Evolutionary conservation across 2,888 invertebrate species (phyloP).

Genomic region (Ophioninae sp.): DNA sequence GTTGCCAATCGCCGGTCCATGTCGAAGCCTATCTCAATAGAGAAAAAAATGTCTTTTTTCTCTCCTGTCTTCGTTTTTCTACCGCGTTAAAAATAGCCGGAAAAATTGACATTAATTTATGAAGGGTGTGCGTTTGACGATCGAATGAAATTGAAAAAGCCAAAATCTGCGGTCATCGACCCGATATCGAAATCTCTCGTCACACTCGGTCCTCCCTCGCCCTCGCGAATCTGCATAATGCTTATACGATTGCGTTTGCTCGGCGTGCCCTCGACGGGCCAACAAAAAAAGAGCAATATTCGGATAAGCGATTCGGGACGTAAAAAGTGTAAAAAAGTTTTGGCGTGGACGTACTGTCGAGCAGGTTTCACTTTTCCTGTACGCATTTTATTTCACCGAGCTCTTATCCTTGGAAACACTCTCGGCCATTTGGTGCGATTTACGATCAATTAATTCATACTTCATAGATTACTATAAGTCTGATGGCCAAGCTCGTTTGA

Average conservation of each 20-base stretch:
- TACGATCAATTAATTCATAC: background rate
- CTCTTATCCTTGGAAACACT: background rate
- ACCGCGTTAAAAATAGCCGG: background rate
- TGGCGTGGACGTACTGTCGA: conserved; percentile 23
- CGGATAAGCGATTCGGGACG: conserved; percentile 28
- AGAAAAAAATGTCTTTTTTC: conserved; percentile 27
- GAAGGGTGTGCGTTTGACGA: conserved; percentile 12
- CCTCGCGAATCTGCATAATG: conserved; percentile 77
- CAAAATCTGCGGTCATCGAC: conserved; percentile 72
- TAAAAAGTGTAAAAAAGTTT: conserved; percentile 28
- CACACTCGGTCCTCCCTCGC: conserved; percentile 50
- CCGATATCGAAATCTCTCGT: conserved; percentile 72
- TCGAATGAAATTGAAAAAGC: conserved; percentile 24
- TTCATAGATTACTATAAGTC: background rate
- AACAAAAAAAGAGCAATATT: background rate
- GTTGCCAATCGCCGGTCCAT: conserved; percentile 51
- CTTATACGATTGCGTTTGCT: conserved; percentile 73
- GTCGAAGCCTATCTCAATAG: conserved; percentile 34
- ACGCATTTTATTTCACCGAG: conserved; percentile 8
- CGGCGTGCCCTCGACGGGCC: conserved; percentile 38
- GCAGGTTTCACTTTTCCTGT: conserved; percentile 17
- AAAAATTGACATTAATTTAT: background rate
- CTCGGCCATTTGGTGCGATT: background rate
- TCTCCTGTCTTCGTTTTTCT: conserved; percentile 30
- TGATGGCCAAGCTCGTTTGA: background rate